Percentiles rank a stretch among this genome's conserved stretches.
phyloP scores from a whole-genome alignment of 1,140 invertebrate species.

The Parapsyche elsis region DNA sequence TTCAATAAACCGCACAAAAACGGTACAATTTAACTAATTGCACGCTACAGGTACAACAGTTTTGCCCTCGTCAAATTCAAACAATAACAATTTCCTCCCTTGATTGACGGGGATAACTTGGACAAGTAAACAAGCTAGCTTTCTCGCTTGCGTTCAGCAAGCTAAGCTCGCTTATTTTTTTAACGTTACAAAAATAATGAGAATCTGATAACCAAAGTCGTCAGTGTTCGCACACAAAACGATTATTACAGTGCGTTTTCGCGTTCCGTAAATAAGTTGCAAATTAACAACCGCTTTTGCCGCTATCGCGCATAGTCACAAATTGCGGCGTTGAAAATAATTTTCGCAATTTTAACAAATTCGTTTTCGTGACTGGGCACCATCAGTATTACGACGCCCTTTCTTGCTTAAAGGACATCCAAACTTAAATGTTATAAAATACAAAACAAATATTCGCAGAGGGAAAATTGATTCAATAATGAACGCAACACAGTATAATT shows the following conservation, averaged over 20 bases:
- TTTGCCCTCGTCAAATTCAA: too few relatives aligned
- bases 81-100: not conserved
- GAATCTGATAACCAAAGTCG: not conserved
- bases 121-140: slow-evolving; percentile 7
- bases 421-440: not conserved
- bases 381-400: not conserved
- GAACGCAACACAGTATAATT: too few relatives aligned
- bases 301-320: not conserved
- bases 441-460: not conserved
- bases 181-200: not conserved
- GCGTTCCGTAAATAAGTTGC: slow-evolving; percentile 13
- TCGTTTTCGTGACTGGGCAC: not conserved
- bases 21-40: too few relatives aligned
- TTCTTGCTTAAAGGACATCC: not conserved
- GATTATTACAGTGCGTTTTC: slow-evolving; percentile 7
- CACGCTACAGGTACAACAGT: too few relatives aligned
- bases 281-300: slow-evolving; percentile 1
- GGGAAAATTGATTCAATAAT: too few relatives aligned
- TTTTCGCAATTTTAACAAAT: slow-evolving; percentile 8
- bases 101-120: slow-evolving; percentile 7
- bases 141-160: not conserved
- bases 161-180: not conserved
- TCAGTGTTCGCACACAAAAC: not conserved
- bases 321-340: slow-evolving; percentile 21
- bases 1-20: too few relatives aligned